Conservation (phyloP, 2,888 invertebrate species). For the Leucania comma region DNA sequence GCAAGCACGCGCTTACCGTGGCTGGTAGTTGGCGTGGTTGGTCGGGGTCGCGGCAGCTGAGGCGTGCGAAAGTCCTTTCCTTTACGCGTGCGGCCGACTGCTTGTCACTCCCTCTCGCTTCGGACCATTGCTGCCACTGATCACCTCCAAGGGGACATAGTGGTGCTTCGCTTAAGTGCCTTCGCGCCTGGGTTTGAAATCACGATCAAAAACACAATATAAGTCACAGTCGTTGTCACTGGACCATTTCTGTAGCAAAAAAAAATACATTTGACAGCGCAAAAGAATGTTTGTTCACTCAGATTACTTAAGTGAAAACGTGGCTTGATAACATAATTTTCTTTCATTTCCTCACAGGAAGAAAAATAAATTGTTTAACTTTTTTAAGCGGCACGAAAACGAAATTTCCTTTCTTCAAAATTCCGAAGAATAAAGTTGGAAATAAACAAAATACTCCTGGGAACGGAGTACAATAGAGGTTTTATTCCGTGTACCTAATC, state of each 20-base stretch:
- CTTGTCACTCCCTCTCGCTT: too few species aligned
- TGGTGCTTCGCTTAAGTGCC: too few species aligned
- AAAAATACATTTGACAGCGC: not conserved
- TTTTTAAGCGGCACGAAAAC: conserved; percentile 14
- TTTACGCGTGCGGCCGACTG: too few species aligned
- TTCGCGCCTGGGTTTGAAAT: too few species aligned
- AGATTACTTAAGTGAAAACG: conserved; percentile 38
- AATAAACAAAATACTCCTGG: conserved; percentile 19
- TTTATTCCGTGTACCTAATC: conserved; percentile 9
- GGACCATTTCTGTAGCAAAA: not conserved
- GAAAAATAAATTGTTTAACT: conserved; percentile 42
- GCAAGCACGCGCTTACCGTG: too few species aligned
- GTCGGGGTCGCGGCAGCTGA: too few species aligned
- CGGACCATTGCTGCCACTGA: too few species aligned
- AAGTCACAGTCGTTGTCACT: too few species aligned
- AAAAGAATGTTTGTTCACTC: conserved; percentile 17
- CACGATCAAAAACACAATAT: too few species aligned
- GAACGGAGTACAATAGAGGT: conserved; percentile 19
- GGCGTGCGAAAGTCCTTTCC: too few species aligned
- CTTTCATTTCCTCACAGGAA: conserved; percentile 45
- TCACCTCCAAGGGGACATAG: too few species aligned
- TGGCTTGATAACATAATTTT: conserved; percentile 35
- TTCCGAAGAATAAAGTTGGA: not conserved
- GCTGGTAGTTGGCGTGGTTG: too few species aligned
- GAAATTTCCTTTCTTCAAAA: conserved; percentile 26